Base-by-base conservation (phyloP, 2,797 vertebrate genomes). In the Squalus acanthias region DNA sequence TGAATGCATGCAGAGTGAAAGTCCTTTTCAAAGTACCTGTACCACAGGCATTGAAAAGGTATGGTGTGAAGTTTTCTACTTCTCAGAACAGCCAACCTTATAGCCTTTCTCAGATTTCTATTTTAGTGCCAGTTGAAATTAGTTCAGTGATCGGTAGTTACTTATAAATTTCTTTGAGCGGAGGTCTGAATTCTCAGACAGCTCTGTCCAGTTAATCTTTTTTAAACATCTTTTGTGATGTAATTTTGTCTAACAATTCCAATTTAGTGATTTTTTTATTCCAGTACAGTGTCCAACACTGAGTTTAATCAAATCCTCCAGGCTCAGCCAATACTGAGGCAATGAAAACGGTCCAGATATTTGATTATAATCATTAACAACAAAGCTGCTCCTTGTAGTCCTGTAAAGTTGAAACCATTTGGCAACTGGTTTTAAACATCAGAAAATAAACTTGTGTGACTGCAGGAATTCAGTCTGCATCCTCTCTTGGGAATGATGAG, bases 391-490 rank as follows among this genome's bases (percentile, higher is more conserved):
- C 94, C 70, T 57, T 76, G 46, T 95, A 57, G 6, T 29, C n/a
- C 70, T 91, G 7, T 91, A n/a, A 76, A 76, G 46, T 95, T 95
- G 70, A 95, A 95, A 57, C 70, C 94, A 74, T 76, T 95, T 95
- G 94, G 94, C 70, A 95, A 76, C 46, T 95, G 70, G 15, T 57
- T 53, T 74, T 74, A 95, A 95, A 57, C 46, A 95, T 95, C 24
- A 76, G 24, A 76, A 95, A 95, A 76, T 95, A 57, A 76, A 17
- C 24, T n/a, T 92, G 46, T 76, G 60, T 6, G 50, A 29, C 70
- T 95, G 94, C 70, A 74, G 50, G 94, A 76, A 95, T 72, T 57
- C 53, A 15, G 70, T 95, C 46, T 74, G 29, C 39, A 95, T 76
- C 26, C 70, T 95, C 70, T 76, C 29, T 60, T 1, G 15, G 70